Conservation (phyloP, 1,140 invertebrate species). For the Eriocheir sinensis region DNA sequence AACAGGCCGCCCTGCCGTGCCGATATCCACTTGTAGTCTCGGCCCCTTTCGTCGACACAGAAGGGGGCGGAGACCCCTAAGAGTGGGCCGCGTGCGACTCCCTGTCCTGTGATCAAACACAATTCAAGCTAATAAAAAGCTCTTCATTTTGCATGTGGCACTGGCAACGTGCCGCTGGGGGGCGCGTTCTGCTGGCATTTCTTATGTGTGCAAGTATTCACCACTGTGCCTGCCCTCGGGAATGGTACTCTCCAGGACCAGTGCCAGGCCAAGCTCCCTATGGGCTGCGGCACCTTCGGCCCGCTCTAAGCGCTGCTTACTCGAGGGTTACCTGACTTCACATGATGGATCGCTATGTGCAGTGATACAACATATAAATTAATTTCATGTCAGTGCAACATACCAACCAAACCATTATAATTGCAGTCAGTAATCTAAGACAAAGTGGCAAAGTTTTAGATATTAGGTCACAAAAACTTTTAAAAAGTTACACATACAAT, state of each 20-base stretch:
- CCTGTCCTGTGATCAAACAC: constrained; percentile 69
- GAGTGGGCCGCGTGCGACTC: constrained; percentile 39
- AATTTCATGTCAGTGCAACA: too few species aligned
- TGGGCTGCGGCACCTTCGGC: neutral
- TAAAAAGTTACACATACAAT: too few species aligned
- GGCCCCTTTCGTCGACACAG: constrained; percentile 43
- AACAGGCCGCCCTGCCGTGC: neutral
- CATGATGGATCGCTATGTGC: too few species aligned
- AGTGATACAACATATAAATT: too few species aligned
- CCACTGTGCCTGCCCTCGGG: neutral
- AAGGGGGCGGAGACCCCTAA: constrained; percentile 72
- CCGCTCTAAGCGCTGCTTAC: neutral
- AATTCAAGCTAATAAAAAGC: constrained; percentile 66
- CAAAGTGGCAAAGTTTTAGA: too few species aligned
- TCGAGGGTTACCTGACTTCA: neutral
- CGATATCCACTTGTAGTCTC: constrained; percentile 59
- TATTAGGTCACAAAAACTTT: too few species aligned
- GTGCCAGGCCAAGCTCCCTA: too few species aligned
- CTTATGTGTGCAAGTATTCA: too few species aligned
- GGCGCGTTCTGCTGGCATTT: neutral
- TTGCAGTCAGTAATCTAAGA: too few species aligned
- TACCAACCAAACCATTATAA: too few species aligned
- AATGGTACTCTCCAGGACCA: neutral
- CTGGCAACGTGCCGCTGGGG: neutral
- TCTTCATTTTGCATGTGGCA: constrained; percentile 70